Evolutionary conservation across 37 sponge, comb jelly and placozoan species (phyloP).

Genomic region (Ianthella basta): DNA sequence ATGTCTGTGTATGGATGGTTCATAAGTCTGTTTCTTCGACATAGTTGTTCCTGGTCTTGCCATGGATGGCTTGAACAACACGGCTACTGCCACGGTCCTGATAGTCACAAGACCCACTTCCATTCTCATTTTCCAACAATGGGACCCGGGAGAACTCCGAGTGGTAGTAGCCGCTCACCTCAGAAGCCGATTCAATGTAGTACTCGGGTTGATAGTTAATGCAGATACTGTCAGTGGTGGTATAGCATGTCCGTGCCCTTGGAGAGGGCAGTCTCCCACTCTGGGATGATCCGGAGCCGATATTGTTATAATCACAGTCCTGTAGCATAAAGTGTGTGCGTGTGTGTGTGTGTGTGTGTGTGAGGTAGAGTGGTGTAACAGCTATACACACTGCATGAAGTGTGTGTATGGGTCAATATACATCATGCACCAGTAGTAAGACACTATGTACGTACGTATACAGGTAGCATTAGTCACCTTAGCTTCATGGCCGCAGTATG

Average conservation of each 20-base stretch:
- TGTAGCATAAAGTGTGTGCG: slow-evolving; percentile 21
- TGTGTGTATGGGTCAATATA: not conserved
- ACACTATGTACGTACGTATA: too few species aligned
- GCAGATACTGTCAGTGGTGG: too few species aligned
- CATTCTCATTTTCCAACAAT: too few species aligned
- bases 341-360: slow-evolving; percentile 28
- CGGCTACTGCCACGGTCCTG: too few species aligned
- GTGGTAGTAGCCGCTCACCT: not conserved
- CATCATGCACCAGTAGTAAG: not conserved
- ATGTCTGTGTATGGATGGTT: too few species aligned
- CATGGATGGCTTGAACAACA: too few species aligned
- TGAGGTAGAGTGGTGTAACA: not conserved
- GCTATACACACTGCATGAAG: not conserved
- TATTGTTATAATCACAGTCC: not conserved
- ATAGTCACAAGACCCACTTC: too few species aligned
- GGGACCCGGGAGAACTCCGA: too few species aligned
- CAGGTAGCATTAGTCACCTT: not conserved
- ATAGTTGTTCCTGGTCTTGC: too few species aligned
- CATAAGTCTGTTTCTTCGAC: too few species aligned
- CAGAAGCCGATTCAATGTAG: too few species aligned
- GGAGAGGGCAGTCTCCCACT: not conserved
- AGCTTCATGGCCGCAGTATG: too few species aligned
- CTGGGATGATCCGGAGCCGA: not conserved
- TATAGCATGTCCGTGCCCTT: not conserved
- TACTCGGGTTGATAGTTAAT: not conserved